Evolutionary conservation across 2,113 vertebrate genomes (phyloP).

Genomic region (Ondatra zibethicus): DNA sequence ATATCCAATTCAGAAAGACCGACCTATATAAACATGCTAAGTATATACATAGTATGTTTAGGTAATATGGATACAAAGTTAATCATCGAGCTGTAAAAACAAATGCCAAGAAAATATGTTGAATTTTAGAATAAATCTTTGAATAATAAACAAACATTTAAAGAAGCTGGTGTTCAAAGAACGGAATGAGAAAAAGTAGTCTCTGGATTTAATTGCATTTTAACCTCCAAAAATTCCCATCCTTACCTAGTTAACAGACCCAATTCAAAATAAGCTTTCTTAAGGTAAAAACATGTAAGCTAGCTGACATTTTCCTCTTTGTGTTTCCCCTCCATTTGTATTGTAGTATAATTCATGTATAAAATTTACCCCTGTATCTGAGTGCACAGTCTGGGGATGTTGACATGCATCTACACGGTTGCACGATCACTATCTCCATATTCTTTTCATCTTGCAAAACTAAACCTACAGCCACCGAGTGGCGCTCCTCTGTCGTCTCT

Average conservation of each 20-base stretch:
- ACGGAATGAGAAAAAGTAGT: neutral
- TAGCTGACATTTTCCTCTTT: neutral
- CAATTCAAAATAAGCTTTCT: conserved; percentile 4
- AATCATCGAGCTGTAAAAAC: neutral
- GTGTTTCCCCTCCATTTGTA: neutral
- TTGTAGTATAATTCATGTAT: neutral
- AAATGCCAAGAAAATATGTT: conserved; percentile 15
- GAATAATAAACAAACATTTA: conserved; percentile 1
- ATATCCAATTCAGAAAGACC: neutral
- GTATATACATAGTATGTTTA: neutral
- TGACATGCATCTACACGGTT: neutral
- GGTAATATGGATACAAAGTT: neutral
- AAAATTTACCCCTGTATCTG: neutral
- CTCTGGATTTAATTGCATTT: neutral
- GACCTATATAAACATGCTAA: neutral
- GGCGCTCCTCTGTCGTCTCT: neutral
- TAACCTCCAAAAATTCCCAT: neutral
- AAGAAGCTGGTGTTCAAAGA: neutral
- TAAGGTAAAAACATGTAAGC: neutral
- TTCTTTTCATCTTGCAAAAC: neutral
- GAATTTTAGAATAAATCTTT: neutral
- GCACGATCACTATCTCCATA: neutral
- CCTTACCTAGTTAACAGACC: neutral
- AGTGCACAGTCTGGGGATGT: neutral
- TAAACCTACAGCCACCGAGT: neutral